These are phyloP conservation scores for Astatotilapia flaviijosephi DNA, from an alignment of 2,113 vertebrate species.

Conservation along the genomic window DNA sequence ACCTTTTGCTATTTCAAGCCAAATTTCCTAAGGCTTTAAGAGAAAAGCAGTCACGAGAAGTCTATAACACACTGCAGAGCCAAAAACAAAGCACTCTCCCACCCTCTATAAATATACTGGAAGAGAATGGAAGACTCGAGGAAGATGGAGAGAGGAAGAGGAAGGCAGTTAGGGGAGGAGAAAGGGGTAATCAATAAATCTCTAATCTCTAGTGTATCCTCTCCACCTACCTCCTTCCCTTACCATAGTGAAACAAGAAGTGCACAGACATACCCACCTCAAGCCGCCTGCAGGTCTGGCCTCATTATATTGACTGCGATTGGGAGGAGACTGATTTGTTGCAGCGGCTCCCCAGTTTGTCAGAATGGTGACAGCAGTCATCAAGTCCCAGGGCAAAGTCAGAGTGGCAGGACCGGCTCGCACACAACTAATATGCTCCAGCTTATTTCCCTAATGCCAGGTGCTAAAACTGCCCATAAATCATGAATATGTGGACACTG, in stretches of 20 bases:
- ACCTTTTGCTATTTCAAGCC: neutral
- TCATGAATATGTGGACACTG: neutral
- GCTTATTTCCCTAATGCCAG: constrained; percentile 46
- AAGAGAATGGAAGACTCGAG: constrained; percentile 16
- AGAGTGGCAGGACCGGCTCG: neutral
- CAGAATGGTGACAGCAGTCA: constrained; percentile 50
- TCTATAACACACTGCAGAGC: constrained; percentile 27
- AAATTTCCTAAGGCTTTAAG: neutral
- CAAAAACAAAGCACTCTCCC: constrained; percentile 25
- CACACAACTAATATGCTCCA: constrained; percentile 1
- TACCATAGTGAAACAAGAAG: neutral
- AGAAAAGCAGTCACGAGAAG: neutral
- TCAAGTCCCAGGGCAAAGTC: constrained; percentile 42
- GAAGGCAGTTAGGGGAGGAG: neutral
- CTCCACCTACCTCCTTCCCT: constrained; percentile 9
- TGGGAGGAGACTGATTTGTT: constrained; percentile 62
- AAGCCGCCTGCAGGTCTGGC: constrained; percentile 50
- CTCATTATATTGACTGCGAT: constrained; percentile 53
- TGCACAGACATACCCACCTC: constrained; percentile 5
- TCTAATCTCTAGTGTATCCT: constrained; percentile 58
- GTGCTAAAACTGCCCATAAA: neutral
- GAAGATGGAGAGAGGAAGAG: neutral
- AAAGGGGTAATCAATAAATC: constrained; percentile 65
- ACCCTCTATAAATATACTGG: constrained; percentile 55
- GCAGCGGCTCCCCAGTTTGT: constrained; percentile 33